These are phyloP conservation scores for Batillaria attramentaria DNA, from an alignment of 1,140 invertebrate species.

Conservation along the genomic window DNA sequence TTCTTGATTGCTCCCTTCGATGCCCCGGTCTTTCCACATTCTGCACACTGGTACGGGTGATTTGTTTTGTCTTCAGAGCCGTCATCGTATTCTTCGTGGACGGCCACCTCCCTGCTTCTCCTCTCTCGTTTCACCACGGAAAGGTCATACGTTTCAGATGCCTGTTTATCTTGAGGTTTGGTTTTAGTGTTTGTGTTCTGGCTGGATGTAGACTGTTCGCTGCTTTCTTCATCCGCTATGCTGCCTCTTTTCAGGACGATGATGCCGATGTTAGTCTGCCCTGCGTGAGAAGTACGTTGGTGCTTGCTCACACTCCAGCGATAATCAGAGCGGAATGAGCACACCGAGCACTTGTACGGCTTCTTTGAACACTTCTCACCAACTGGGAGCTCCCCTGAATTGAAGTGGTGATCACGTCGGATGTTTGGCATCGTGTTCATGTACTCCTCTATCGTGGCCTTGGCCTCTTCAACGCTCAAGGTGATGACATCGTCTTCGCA, in stretches of 20 bases:
- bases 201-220: too few relatives aligned
- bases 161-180: too few relatives aligned
- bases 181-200: too few relatives aligned
- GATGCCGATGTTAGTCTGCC: slow-evolving; percentile 79
- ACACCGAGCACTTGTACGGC: slow-evolving; percentile 81
- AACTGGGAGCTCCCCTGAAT: slow-evolving; percentile 30
- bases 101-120: not conserved
- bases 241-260: too few relatives aligned
- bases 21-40: slow-evolving; percentile 58
- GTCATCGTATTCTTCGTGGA: not conserved
- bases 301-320: slow-evolving; percentile 97
- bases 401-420: slow-evolving; percentile 59
- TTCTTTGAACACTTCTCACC: too few relatives aligned
- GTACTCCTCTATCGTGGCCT: slow-evolving; percentile 65
- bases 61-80: not conserved
- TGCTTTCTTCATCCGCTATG: too few relatives aligned
- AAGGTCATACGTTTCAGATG: too few relatives aligned
- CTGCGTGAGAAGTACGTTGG: slow-evolving; percentile 84
- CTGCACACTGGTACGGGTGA: slow-evolving; percentile 60
- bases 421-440: slow-evolving; percentile 59
- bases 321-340: slow-evolving; percentile 80
- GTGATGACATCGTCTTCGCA: slow-evolving; percentile 59
- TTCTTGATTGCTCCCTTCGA: slow-evolving; percentile 63
- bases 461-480: slow-evolving; percentile 66
- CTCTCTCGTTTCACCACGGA: too few relatives aligned